These are phyloP conservation scores for Acronicta psi DNA, from an alignment of 2,888 invertebrate genomes.

Conservation along the genomic window DNA sequence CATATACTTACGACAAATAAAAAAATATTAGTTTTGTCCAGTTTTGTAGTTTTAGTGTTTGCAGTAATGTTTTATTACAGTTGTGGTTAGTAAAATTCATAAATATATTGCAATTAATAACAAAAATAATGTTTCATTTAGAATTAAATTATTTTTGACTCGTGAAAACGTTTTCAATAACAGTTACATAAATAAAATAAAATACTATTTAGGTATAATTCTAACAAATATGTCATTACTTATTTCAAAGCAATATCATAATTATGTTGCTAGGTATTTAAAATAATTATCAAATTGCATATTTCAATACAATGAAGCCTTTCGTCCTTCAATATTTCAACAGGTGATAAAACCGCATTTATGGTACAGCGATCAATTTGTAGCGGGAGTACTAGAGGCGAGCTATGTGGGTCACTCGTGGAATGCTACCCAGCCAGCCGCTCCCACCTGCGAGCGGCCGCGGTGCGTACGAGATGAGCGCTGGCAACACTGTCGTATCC, in stretches of 20 bases:
- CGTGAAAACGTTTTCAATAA: too few relatives aligned
- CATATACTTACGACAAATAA: too few relatives aligned
- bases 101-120: too few relatives aligned
- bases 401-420: conserved; percentile 84
- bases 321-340: conserved; percentile 37
- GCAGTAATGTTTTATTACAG: too few relatives aligned
- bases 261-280: too few relatives aligned
- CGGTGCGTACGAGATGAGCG: conserved; percentile 61
- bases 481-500: conserved; percentile 57
- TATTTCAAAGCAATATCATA: not conserved
- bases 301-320: conserved; percentile 1
- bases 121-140: not conserved
- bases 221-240: too few relatives aligned
- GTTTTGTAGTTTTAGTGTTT: too few relatives aligned
- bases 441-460: conserved; percentile 76
- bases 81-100: too few relatives aligned
- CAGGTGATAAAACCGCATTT: conserved; percentile 34
- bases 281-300: too few relatives aligned
- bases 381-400: conserved; percentile 53
- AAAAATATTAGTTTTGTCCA: too few relatives aligned
- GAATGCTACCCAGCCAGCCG: conserved; percentile 85
- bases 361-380: conserved; percentile 49
- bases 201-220: too few relatives aligned
- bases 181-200: too few relatives aligned
- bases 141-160: not conserved